Conservation (phyloP, 2,113 vertebrate genomes). For the Channa argus region DNA sequence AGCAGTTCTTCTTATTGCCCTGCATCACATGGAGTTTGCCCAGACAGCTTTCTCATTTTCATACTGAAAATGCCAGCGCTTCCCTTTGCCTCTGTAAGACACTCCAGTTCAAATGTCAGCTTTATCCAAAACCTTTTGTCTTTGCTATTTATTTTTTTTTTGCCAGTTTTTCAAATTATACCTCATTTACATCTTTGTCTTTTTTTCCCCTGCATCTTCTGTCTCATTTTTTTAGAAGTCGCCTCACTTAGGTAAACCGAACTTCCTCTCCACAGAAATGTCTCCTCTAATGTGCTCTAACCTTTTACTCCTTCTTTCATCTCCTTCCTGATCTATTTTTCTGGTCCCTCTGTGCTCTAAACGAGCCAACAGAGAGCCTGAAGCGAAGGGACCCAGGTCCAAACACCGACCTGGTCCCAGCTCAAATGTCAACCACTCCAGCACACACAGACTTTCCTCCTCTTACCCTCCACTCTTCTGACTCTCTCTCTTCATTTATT, state of each 20-base stretch:
- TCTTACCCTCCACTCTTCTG: not conserved
- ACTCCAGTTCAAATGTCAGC: not conserved
- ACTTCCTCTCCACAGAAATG: not conserved
- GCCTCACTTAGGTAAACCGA: not conserved
- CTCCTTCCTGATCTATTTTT: constrained; percentile 2
- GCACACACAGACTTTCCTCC: not conserved
- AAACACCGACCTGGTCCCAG: constrained; percentile 37
- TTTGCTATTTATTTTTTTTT: not conserved
- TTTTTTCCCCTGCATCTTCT: not conserved
- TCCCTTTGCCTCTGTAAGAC: not conserved
- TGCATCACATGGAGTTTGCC: not conserved
- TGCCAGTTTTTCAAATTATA: too few species aligned
- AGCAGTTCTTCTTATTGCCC: not conserved
- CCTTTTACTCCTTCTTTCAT: constrained; percentile 8
- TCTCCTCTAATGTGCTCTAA: constrained; percentile 7
- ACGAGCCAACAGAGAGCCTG: constrained; percentile 34
- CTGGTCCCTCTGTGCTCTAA: constrained; percentile 23
- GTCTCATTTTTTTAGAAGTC: not conserved
- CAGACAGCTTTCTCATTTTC: constrained; percentile 12
- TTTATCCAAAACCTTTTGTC: not conserved
- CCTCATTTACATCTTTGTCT: not conserved
- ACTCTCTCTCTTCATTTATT: not conserved
- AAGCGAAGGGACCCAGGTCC: constrained; percentile 31
- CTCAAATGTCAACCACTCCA: constrained; percentile 47
- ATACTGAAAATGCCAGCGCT: constrained; percentile 4